phyloP scores from a whole-genome alignment of 2,113 vertebrate species.

The Alaudala cheleensis region DNA sequence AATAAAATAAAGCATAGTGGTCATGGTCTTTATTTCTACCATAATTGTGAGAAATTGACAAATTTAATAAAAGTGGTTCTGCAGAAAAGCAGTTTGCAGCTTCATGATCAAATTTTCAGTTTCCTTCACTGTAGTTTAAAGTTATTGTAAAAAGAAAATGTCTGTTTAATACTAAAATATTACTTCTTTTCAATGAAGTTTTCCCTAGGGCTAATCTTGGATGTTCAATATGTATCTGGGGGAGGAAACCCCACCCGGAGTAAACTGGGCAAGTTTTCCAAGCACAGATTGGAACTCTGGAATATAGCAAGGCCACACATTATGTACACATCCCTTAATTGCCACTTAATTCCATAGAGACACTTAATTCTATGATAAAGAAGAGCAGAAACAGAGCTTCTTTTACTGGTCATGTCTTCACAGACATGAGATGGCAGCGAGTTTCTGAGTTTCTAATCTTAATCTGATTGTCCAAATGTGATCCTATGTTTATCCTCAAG shows the following conservation, averaged over 20 bases:
- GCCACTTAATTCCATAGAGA: not conserved
- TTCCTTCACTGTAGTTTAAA: constrained; percentile 3
- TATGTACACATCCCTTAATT: not conserved
- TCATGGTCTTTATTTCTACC: not conserved
- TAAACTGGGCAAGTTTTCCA: not conserved
- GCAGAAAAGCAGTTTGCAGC: not conserved
- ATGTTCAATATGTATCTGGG: not conserved
- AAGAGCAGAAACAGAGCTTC: not conserved
- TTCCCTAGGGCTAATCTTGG: not conserved
- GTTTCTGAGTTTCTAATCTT: not conserved
- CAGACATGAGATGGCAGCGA: not conserved
- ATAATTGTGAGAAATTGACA: not conserved
- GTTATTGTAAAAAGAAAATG: not conserved
- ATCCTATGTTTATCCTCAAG: not conserved
- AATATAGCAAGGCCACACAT: not conserved
- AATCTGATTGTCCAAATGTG: not conserved
- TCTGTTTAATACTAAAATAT: not conserved
- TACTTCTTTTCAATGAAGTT: not conserved
- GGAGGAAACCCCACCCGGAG: not conserved
- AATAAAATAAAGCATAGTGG: not conserved
- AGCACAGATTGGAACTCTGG: not conserved
- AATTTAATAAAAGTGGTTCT: not conserved
- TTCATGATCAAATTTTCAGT: not conserved
- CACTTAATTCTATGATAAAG: not conserved
- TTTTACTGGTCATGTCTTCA: not conserved